phyloP scores from a whole-genome alignment of 1,140 invertebrate species.

The Drosophila eugracilis region DNA sequence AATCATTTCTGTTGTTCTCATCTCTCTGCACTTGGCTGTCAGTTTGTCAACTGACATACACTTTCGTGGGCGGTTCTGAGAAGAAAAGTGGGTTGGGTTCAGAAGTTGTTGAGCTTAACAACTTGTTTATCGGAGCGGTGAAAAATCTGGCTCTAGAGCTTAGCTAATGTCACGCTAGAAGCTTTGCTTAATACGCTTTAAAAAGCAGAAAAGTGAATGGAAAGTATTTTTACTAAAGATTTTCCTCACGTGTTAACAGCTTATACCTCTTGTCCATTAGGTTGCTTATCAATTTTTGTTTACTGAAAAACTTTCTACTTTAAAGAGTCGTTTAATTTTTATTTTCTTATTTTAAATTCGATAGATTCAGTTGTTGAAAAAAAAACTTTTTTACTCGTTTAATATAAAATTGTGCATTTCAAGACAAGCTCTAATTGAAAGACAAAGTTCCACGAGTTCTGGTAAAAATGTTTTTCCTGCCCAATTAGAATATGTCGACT shows the following conservation, averaged over 20 bases:
- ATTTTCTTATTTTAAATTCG: too few species aligned
- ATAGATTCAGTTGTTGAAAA: neutral
- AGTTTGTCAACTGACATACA: conserved; percentile 21
- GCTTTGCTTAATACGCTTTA: neutral
- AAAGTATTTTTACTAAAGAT: neutral
- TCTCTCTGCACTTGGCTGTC: conserved; percentile 26
- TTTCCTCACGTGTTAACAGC: too few species aligned
- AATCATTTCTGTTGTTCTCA: conserved; percentile 52
- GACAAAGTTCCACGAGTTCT: neutral
- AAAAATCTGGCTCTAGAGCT: conserved; percentile 4
- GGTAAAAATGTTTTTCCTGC: neutral
- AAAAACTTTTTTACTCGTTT: neutral
- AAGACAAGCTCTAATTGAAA: neutral
- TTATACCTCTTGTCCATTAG: too few species aligned
- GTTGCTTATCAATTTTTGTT: too few species aligned
- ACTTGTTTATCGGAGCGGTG: conserved; percentile 31
- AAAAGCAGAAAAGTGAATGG: neutral
- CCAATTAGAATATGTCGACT: conserved; percentile 8
- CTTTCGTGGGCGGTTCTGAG: neutral
- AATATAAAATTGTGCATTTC: neutral
- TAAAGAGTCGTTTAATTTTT: too few species aligned
- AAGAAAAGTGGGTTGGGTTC: conserved; percentile 7
- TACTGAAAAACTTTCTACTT: too few species aligned
- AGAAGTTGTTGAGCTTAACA: conserved; percentile 36
- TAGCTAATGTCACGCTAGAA: conserved; percentile 13